phyloP scores from a whole-genome alignment of 2,888 invertebrate species.

The Chymomyza caudatula region DNA sequence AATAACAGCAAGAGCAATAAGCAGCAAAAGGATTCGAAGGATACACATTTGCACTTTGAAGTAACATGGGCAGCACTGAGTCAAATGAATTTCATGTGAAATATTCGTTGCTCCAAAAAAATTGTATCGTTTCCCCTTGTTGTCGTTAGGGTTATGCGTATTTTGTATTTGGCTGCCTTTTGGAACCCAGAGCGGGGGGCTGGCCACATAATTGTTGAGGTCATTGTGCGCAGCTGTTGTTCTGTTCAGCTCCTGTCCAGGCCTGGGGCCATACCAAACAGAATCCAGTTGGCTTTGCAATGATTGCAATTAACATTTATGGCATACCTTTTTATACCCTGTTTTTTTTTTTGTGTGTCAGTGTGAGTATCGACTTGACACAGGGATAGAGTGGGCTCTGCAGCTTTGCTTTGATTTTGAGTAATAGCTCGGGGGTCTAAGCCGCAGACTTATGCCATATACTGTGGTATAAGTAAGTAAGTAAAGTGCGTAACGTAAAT shows the following conservation, averaged over 20 bases:
- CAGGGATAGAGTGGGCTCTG: neutral
- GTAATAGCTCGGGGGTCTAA: neutral
- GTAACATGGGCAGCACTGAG: constrained; percentile 15
- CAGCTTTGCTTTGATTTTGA: neutral
- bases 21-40: neutral
- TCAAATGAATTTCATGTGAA: constrained; percentile 69
- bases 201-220: constrained; percentile 63
- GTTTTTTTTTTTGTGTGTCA: too few relatives aligned
- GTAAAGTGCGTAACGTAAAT: neutral
- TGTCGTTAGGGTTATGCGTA: constrained; percentile 49
- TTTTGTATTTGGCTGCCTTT: neutral
- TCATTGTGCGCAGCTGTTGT: constrained; percentile 54
- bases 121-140: constrained; percentile 45
- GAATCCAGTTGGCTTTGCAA: constrained; percentile 3
- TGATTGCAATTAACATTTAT: constrained; percentile 67
- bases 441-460: constrained; percentile 3
- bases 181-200: too few relatives aligned
- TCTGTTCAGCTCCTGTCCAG: constrained; percentile 28
- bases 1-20: neutral
- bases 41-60: constrained; percentile 45
- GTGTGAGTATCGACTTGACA: neutral
- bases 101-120: constrained; percentile 34
- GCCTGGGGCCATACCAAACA: constrained; percentile 17
- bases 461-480: constrained; percentile 1
- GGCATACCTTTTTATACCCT: constrained; percentile 42